Evolutionary conservation across 2,113 vertebrate species (phyloP).

Genomic region (Symphodus melops): DNA sequence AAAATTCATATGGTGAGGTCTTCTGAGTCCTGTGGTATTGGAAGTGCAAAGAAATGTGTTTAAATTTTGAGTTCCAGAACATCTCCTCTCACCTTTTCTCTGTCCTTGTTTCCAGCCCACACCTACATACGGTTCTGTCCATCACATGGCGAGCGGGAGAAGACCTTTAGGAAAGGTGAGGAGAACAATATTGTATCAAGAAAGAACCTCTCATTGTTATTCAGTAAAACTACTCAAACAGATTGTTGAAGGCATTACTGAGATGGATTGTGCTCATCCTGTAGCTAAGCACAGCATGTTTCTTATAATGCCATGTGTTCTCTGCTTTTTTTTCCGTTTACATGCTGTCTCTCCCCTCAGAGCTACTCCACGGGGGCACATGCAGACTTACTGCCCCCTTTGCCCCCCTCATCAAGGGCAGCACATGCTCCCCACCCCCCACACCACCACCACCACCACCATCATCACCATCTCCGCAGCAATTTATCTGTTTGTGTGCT

Average conservation of each 20-base stretch:
- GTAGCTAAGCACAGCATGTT: neutral
- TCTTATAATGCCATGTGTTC: slow-evolving; percentile 1
- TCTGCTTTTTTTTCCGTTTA: slow-evolving; percentile 14
- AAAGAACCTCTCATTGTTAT: neutral
- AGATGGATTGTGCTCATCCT: neutral
- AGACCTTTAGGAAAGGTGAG: slow-evolving; percentile 77
- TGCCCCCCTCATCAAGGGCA: slow-evolving; percentile 74
- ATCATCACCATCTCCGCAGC: slow-evolving; percentile 74
- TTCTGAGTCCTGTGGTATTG: neutral
- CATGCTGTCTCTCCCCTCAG: slow-evolving; percentile 67
- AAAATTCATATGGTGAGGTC: too few species aligned
- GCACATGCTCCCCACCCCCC: slow-evolving; percentile 60
- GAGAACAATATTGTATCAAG: neutral
- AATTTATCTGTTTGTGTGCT: slow-evolving; percentile 76
- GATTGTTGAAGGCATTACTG: neutral
- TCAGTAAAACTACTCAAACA: too few species aligned
- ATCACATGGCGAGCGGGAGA: slow-evolving; percentile 61
- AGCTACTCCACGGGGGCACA: slow-evolving; percentile 69
- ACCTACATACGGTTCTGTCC: slow-evolving; percentile 70
- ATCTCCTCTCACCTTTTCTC: neutral
- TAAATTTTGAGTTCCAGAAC: neutral
- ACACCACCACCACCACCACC: slow-evolving; percentile 76
- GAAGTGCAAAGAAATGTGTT: neutral
- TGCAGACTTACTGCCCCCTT: slow-evolving; percentile 77
- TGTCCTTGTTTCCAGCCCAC: slow-evolving; percentile 58